Evolutionary conservation across 2,113 vertebrate species (phyloP), one percentile per base, ranked within the genome.

Genomic region (Tiliqua scincoides): DNA sequence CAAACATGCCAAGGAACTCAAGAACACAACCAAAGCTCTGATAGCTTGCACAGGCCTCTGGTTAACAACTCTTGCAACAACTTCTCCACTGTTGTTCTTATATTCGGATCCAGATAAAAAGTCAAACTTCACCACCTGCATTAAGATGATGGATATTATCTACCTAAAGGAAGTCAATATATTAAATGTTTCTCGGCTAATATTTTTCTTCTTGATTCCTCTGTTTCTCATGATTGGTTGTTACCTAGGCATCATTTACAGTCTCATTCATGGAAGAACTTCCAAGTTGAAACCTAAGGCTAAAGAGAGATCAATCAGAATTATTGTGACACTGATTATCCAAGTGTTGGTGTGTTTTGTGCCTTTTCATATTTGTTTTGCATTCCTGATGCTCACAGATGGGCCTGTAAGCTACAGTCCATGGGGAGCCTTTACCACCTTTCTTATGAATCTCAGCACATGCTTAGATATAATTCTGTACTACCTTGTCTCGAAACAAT

Each of bases 401-500:
- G 93, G 81, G 43, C 89, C 88, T 0, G 92, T 82, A 3, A 93
- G 91, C 18, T 98, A 96, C 68, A 97, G 85, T 62, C 96, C 96
- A 8, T 98, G 98, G 98, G 98, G 96, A 0, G 96, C 97, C 86
- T 98, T 99, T 82, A 98, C 98, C 84, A 98, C 98, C 7, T 98
- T 98, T 90, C 96, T 99, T 87, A 99, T 99, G 99, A 99, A 98
- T 89, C 95, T 98, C 89, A 99, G 98, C 90, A 99, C 98, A 0
- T 98, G 99, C 68, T 70, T 99, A 84, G 98, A 99, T 0, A 97
- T 99, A 17, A 98, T 99, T n/a, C 95, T 99, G 43, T 99, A 98
- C 88, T 99, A 99, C 79, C 99, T 99, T 0, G 99, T 99, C 76
- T 99, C 99, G 43, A 99, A 99, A 92, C 98, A 99, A 92, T 99